These are phyloP conservation scores for Muschampia staudingeri DNA, from an alignment of 2,888 invertebrate genomes.

Conservation along the genomic window DNA sequence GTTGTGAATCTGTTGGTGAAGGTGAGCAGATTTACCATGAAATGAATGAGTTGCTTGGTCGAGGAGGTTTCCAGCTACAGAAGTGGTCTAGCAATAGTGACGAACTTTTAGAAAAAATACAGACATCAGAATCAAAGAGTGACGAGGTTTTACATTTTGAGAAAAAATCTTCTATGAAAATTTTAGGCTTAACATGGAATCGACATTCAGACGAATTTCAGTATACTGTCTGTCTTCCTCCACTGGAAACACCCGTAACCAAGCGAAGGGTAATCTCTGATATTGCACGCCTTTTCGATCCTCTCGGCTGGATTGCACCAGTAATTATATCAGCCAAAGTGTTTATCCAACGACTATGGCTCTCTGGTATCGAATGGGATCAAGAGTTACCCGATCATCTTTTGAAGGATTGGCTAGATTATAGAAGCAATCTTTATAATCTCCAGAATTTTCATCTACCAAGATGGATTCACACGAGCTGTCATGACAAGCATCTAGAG, in stretches of 20 bases:
- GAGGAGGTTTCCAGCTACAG: slow-evolving; percentile 55
- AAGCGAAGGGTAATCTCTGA: slow-evolving; percentile 64
- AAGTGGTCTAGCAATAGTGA: slow-evolving; percentile 56
- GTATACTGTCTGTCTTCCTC: slow-evolving; percentile 57
- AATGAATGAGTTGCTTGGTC: slow-evolving; percentile 60
- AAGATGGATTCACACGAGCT: not conserved
- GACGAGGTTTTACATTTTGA: slow-evolving; percentile 48
- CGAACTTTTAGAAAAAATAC: slow-evolving; percentile 30
- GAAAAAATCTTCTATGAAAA: slow-evolving; percentile 53
- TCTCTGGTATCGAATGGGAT: slow-evolving; percentile 66
- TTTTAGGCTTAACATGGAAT: slow-evolving; percentile 65
- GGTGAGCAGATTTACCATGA: slow-evolving; percentile 55
- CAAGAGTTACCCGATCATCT: slow-evolving; percentile 47
- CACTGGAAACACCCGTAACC: slow-evolving; percentile 44
- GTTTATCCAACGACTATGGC: slow-evolving; percentile 67
- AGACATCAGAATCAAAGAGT: not conserved
- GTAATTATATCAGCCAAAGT: slow-evolving; percentile 57
- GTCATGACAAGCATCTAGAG: not conserved
- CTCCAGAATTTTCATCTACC: slow-evolving; percentile 35
- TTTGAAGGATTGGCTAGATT: slow-evolving; percentile 30
- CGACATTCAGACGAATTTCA: slow-evolving; percentile 56
- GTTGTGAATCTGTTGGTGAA: slow-evolving; percentile 56
- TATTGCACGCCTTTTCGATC: slow-evolving; percentile 61
- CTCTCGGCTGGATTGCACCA: slow-evolving; percentile 64
- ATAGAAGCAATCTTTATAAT: slow-evolving; percentile 52